Conservation (phyloP, 1,140 invertebrate genomes). For the Drosophila lowei region DNA sequence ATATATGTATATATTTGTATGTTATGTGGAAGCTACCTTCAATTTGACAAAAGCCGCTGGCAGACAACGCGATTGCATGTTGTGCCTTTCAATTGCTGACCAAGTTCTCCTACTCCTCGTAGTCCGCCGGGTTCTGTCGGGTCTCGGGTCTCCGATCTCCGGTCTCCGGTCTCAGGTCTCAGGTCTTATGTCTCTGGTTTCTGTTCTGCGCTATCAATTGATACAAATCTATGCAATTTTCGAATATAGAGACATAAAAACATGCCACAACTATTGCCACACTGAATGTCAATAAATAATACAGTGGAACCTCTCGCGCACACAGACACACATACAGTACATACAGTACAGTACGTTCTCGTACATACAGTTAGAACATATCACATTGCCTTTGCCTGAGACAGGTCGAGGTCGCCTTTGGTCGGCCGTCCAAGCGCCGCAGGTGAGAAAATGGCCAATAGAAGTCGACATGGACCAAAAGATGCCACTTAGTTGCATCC, state of each 20-base stretch:
- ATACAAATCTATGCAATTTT: slow-evolving; percentile 74
- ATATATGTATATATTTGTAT: too few species aligned
- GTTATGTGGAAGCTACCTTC: slow-evolving; percentile 46
- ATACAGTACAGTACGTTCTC: background rate
- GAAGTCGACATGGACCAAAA: slow-evolving; percentile 25
- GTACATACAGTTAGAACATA: slow-evolving; percentile 36
- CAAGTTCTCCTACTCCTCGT: slow-evolving; percentile 34
- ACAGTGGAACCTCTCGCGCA: slow-evolving; percentile 25
- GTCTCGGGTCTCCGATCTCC: background rate
- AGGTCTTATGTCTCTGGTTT: background rate
- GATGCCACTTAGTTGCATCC: slow-evolving; percentile 37
- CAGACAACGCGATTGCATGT: slow-evolving; percentile 61
- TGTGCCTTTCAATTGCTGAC: slow-evolving; percentile 69
- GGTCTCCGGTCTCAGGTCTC: too few species aligned
- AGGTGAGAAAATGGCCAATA: slow-evolving; percentile 68
- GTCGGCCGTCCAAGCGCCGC: slow-evolving; percentile 37
- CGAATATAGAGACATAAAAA: slow-evolving; percentile 65
- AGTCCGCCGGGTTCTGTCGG: too few species aligned
- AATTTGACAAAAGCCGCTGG: slow-evolving; percentile 66
- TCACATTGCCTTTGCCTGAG: slow-evolving; percentile 38
- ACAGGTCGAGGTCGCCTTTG: slow-evolving; percentile 75
- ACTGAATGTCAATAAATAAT: slow-evolving; percentile 79
- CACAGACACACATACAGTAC: slow-evolving; percentile 14
- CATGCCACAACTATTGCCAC: slow-evolving; percentile 43
- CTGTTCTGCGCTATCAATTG: slow-evolving; percentile 67